These are phyloP conservation scores for Araneus ventricosus DNA, from an alignment of 1,140 invertebrate genomes.

Conservation along the genomic window DNA sequence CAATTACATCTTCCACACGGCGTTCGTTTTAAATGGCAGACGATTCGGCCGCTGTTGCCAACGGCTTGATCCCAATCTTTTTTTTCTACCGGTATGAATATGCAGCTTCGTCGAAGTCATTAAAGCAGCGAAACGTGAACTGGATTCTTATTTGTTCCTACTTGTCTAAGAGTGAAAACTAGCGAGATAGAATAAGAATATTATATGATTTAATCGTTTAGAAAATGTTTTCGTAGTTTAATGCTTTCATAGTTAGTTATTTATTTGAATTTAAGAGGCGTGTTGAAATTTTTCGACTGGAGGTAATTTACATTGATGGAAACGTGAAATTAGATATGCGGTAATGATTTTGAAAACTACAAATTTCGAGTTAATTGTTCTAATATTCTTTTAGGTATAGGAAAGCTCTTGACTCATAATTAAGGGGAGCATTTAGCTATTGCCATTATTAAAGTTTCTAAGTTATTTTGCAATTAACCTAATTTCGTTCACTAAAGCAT, in stretches of 20 bases:
- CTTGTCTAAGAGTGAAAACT: not conserved
- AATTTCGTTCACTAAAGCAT: too few species aligned
- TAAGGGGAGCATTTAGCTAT: too few species aligned
- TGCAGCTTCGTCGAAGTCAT: slow-evolving; percentile 49
- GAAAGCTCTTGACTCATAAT: too few species aligned
- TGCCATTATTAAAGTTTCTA: too few species aligned
- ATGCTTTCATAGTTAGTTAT: not conserved
- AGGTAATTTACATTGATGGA: too few species aligned
- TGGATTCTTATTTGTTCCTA: not conserved
- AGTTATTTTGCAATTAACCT: too few species aligned
- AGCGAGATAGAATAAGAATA: not conserved
- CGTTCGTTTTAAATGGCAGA: not conserved
- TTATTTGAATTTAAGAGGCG: too few species aligned
- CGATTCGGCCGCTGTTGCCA: slow-evolving; percentile 58
- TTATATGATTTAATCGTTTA: not conserved
- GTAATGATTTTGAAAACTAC: too few species aligned
- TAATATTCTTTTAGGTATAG: too few species aligned
- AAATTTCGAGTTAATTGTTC: too few species aligned
- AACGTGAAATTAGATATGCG: too few species aligned
- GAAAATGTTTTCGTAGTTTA: not conserved
- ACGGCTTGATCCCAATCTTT: slow-evolving; percentile 57
- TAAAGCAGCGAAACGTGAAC: slow-evolving; percentile 51
- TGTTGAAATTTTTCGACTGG: too few species aligned
- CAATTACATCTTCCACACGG: slow-evolving; percentile 37
- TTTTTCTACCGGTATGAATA: slow-evolving; percentile 8